Evolutionary conservation across 2,797 vertebrate genomes (phyloP).

Genomic region (Carcharodon carcharias): DNA sequence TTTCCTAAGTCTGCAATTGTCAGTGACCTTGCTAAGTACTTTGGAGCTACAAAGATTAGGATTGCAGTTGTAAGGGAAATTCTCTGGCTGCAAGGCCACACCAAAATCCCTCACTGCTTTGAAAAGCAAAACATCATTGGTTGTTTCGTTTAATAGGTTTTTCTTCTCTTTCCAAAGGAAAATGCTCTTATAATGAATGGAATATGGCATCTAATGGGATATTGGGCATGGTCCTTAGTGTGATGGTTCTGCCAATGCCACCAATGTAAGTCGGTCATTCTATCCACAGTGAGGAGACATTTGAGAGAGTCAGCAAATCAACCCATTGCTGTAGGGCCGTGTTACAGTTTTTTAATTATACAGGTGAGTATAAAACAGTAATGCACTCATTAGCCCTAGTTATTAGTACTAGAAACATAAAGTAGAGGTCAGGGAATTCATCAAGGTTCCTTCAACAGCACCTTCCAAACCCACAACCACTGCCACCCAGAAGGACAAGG

Average conservation of each 20-base stretch:
- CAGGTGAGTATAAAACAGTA: neutral
- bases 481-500: no score
- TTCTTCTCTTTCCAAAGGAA: neutral
- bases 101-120: neutral
- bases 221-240: neutral
- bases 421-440: no score
- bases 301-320: neutral
- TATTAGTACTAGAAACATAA: neutral
- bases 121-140: neutral
- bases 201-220: neutral
- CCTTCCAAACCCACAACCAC: no score
- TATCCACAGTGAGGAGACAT: neutral
- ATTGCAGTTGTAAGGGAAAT: neutral
- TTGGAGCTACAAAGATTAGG: neutral
- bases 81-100: neutral
- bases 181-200: neutral
- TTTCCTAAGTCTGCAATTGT: neutral
- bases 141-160: neutral
- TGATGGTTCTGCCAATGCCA: neutral
- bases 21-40: neutral
- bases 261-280: neutral
- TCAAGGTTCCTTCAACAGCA: no score
- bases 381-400: neutral
- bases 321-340: neutral
- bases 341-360: neutral